phyloP scores from a whole-genome alignment of 2,113 vertebrate genomes.

The Rhizomys pruinosus region DNA sequence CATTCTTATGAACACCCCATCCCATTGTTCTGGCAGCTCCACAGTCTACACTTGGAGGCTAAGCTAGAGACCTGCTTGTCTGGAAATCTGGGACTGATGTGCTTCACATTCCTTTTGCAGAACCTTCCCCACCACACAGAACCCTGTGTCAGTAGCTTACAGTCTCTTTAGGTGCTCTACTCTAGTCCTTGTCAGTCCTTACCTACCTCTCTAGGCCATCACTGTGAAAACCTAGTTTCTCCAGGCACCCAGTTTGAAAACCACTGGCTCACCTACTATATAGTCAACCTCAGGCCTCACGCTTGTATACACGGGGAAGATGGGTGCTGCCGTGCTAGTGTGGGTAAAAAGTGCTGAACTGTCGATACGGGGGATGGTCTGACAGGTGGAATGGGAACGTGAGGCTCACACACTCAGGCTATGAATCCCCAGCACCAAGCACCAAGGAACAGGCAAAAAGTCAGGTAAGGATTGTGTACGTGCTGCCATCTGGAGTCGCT shows the following conservation, averaged over 20 bases:
- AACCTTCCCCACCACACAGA: neutral
- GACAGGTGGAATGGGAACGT: neutral
- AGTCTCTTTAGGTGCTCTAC: neutral
- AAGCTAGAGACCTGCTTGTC: neutral
- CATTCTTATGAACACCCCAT: neutral
- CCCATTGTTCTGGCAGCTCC: neutral
- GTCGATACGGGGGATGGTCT: neutral
- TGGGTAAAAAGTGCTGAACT: neutral
- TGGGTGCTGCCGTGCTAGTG: neutral
- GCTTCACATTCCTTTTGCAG: neutral
- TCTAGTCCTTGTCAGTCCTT: neutral
- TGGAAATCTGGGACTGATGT: neutral
- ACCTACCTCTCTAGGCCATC: neutral
- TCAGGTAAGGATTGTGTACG: neutral
- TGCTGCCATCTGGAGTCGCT: neutral
- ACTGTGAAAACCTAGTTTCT: neutral
- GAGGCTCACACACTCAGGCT: neutral
- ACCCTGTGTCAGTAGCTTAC: neutral
- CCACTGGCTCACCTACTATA: neutral
- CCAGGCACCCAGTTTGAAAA: neutral
- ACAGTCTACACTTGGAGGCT: neutral
- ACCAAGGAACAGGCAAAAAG: neutral
- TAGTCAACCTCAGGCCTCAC: neutral
- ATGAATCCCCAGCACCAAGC: neutral
- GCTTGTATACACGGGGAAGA: accelerated